phyloP scores from a whole-genome alignment of 2,797 vertebrate genomes.

The Glyptemys insculpta region DNA sequence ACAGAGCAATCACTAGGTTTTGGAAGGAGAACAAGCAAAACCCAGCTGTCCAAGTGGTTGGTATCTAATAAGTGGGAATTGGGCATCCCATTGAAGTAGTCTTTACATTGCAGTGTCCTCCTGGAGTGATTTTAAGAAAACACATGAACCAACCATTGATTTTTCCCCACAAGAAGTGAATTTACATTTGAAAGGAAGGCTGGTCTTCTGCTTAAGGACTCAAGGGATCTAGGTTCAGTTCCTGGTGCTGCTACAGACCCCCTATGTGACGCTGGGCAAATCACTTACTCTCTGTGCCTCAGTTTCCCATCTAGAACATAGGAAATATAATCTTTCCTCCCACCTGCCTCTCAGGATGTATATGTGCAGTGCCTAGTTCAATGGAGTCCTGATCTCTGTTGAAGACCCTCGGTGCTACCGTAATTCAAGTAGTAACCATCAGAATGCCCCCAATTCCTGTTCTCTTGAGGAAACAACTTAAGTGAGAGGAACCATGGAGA shows the following conservation, averaged over 20 bases:
- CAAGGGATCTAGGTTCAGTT: not conserved
- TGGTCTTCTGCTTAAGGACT: not conserved
- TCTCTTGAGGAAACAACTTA: not conserved
- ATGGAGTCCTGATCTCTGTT: not conserved
- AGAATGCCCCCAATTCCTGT: not conserved
- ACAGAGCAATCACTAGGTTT: not conserved
- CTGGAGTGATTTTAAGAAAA: not conserved
- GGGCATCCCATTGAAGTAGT: not conserved
- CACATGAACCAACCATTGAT: fast-evolving
- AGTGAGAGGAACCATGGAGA: not conserved
- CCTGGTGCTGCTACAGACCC: not conserved
- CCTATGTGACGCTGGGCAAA: not conserved
- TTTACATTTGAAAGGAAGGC: not conserved
- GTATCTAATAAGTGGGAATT: not conserved
- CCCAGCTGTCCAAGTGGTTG: not conserved
- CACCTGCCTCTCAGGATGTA: not conserved
- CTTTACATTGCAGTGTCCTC: not conserved
- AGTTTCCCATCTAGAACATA: not conserved
- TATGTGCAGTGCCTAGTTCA: not conserved
- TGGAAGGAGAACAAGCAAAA: not conserved
- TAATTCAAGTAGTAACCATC: not conserved
- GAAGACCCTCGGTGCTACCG: not conserved
- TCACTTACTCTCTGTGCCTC: not conserved
- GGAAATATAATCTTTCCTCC: not conserved
- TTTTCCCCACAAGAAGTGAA: not conserved